These are phyloP conservation scores for Epinotia nisella DNA, from an alignment of 2,888 invertebrate species.

Conservation along the genomic window DNA sequence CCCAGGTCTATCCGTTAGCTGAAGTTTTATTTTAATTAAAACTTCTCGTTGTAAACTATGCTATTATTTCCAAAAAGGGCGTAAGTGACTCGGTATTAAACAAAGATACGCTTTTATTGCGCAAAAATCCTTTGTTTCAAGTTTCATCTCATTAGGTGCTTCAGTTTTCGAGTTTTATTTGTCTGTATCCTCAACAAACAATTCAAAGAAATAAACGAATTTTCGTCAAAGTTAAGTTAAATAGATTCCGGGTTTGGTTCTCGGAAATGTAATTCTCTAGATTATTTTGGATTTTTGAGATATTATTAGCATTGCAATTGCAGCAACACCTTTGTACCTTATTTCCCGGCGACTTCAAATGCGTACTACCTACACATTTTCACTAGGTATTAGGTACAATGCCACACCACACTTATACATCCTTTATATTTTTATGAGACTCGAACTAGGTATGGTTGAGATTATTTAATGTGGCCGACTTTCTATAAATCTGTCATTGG, in stretches of 20 bases:
- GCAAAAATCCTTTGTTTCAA: background rate
- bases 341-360: no score
- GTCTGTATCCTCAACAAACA: constrained; percentile 27
- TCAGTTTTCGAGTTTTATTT: constrained; percentile 29
- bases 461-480: no score
- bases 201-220: constrained; percentile 11
- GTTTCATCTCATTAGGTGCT: constrained; percentile 26
- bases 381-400: no score
- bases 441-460: no score
- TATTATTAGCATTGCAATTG: background rate
- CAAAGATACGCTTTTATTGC: background rate
- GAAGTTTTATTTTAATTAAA: constrained; percentile 33
- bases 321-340: no score
- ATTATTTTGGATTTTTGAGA: background rate
- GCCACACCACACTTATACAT: no score
- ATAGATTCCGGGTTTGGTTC: background rate
- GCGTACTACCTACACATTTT: no score
- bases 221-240: background rate
- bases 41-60: constrained; percentile 24
- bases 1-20: constrained; percentile 14
- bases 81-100: background rate
- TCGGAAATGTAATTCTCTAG: background rate
- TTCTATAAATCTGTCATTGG: no score
- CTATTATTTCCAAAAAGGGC: background rate
- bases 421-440: no score